Evolutionary conservation across 2,797 vertebrate species (phyloP).

Genomic region (Leuciscus waleckii): DNA sequence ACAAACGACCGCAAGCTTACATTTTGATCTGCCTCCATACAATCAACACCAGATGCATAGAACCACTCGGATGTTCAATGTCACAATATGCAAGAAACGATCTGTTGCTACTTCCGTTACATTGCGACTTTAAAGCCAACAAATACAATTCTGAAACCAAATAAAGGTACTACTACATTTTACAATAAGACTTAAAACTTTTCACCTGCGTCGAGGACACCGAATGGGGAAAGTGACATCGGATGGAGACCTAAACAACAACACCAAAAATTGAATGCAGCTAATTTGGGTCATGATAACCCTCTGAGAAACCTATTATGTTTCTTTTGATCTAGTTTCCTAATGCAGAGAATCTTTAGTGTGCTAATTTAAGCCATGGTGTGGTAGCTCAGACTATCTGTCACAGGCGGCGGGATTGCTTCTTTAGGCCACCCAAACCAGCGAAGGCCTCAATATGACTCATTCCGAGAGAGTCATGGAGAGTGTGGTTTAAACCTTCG

Average conservation of each 20-base stretch:
- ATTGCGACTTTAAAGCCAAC: neutral
- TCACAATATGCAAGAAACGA: neutral
- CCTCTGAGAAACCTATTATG: constrained; percentile 53
- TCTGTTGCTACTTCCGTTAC: neutral
- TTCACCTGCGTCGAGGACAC: neutral
- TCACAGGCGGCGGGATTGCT: neutral
- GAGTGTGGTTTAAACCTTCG: neutral
- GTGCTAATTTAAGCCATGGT: constrained; percentile 68
- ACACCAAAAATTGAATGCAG: constrained; percentile 52
- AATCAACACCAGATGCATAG: neutral
- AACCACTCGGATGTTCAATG: neutral
- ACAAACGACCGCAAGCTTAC: too few relatives aligned
- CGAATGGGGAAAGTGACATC: neutral
- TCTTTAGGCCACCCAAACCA: constrained; percentile 10
- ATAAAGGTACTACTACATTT: neutral
- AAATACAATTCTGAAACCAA: neutral
- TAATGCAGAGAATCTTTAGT: constrained; percentile 58
- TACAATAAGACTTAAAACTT: neutral
- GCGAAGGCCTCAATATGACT: neutral
- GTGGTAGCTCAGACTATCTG: constrained; percentile 61
- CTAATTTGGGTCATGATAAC: constrained; percentile 67
- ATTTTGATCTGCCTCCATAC: neutral
- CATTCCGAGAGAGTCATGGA: neutral
- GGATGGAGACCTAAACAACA: constrained; percentile 36
- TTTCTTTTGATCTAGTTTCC: constrained; percentile 69